Conservation (phyloP, 2,113 vertebrate species). For the Mionectes macconnelli region DNA sequence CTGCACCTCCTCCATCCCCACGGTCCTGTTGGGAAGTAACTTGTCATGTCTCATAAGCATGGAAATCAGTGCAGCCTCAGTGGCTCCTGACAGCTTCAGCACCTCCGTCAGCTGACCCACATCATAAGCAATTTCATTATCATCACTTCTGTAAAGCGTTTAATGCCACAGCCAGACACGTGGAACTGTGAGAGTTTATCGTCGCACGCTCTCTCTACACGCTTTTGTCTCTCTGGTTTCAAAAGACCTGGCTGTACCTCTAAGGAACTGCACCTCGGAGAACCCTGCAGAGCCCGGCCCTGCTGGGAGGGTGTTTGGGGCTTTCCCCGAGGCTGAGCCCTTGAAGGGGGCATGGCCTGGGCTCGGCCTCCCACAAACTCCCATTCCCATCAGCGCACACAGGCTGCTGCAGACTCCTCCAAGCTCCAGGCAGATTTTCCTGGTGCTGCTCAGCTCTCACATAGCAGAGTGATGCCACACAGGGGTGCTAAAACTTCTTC, state of each 20-base stretch:
- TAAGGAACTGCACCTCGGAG: not conserved
- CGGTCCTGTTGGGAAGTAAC: not conserved
- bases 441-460: constrained; percentile 4
- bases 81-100: not conserved
- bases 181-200: not conserved
- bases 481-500: constrained; percentile 87
- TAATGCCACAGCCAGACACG: not conserved
- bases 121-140: not conserved
- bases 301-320: not conserved
- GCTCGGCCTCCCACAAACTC: not conserved
- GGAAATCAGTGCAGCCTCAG: not conserved
- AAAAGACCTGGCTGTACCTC: not conserved
- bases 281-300: not conserved
- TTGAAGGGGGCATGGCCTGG: not conserved
- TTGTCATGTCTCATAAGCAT: not conserved
- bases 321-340: not conserved
- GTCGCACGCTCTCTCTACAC: not conserved
- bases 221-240: not conserved
- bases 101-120: not conserved
- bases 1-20: not conserved
- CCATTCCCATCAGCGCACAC: not conserved
- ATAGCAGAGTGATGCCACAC: constrained; percentile 79
- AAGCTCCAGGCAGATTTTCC: constrained; percentile 3
- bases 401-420: not conserved
- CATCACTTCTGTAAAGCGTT: not conserved